Base-by-base conservation (phyloP, 2,797 vertebrate species). In the Pogoniulus pusillus region DNA sequence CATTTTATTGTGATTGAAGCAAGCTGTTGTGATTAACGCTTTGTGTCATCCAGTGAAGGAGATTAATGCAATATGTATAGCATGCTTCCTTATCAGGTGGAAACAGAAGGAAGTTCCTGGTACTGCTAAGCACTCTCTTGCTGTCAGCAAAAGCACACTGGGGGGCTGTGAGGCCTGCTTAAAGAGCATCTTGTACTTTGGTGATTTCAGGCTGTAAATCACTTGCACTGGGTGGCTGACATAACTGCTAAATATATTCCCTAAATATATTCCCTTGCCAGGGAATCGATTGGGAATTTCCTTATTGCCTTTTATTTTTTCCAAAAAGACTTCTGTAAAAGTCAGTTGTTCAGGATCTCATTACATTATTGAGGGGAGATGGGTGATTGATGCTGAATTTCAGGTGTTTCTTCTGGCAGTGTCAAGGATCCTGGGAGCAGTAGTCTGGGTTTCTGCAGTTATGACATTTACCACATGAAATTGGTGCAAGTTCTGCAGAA, bases 101-200 rank as follows among this genome's bases (percentile, higher is more conserved):
- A 47, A 77, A 87, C 91, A 95, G 93, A 85, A 87, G 75, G 66
- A 85, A 39, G 79, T 30, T 72, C 55, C 65, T 73, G 43, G 29
- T 72, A 12, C 69, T 69, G 80, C 81, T 66, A 75, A 77, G 45
- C 69, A 66, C 62, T 20, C 72, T 85, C 39, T 75, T 3, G 2
- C 72, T 85, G 75, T 85, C 89, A 93, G 76, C 69, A 89, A 12
- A 69, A 74, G 29, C 12, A 1, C 16, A 9, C 41, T 32, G 20
- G 23, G 26, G 19, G 8, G 3, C 41, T 76, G 4, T 41, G 72
- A n/a, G 66, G 22, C 10, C n/a, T 65, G 41, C 3, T 57, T 78
- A 32, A 55, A 37, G 10, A 45, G 39, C 32, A 12, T 37, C 66
- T 63, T 65, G 32, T 6, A 45, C 11, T n/a, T 63, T 7, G 20